Evolutionary conservation across 2,113 vertebrate species (phyloP), one percentile per base, ranked within the genome.

Genomic region (Phaethornis superciliosus): DNA sequence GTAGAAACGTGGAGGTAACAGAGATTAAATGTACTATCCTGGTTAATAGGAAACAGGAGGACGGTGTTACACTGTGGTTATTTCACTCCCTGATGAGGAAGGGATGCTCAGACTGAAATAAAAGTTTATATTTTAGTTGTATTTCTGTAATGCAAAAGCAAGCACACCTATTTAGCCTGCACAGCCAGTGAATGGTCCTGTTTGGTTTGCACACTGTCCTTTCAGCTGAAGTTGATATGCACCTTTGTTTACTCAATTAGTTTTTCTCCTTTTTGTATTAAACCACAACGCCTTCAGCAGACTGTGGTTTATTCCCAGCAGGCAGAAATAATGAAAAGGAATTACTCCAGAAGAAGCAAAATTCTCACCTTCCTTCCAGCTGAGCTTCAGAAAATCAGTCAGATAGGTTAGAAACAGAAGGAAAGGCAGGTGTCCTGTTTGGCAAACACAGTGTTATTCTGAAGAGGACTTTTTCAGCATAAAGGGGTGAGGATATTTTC

Each of bases 21-120:
- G 40, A 75, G 90, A 92, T 77, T 44, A 58, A 60, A 80, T 49
- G 58, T 58, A 77, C 74, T 80, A 52, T 58, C 65, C 72, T 63
- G 79, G 55, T 30, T 90, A 85, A 82, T 60, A 70, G 81, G 93
- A 74, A 86, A 65, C 92, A 86, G 70, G 52, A 76, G 32, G 74
- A 84, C 71, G 55, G 32, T 74, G 81, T 23, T 52, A 44, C 55
- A 24, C 49, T 33, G 5, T 6, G 74, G 55, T 33, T 82, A 63
- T 85, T 89, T 82, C 52, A 37, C 81, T 81, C 76, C 58, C 62
- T 79, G 21, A 88, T 35, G 70, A 85, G 21, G 52, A 44, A 85
- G 32, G 24, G 28, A 80, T 69, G 17, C 32, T 78, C 12, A 64
- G 58, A 78, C 24, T 84, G 77, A 89, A 90, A 81, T 47, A 49